Evolutionary conservation across 1,140 invertebrate species (phyloP), one percentile per base, ranked within the genome.

Genomic region (Homalodisca vitripennis): DNA sequence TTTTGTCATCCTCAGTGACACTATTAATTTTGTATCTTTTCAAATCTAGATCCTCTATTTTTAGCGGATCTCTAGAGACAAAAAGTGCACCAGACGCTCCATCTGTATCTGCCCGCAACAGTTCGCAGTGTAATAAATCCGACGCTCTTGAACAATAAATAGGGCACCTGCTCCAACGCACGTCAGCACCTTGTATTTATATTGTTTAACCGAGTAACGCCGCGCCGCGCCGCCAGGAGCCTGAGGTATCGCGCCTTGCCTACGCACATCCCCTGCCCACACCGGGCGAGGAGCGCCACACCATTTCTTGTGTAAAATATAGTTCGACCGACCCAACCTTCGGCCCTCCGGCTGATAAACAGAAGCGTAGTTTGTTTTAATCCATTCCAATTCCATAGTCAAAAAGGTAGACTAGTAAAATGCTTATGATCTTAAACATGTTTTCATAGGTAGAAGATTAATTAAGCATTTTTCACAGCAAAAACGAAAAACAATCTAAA

Each of bases 141-240:
- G 3, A 51, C 14, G 17, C 22, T 22, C 48, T 10, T 14, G 3
- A 22, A 22, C 48, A 22, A 51, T 51, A 51, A 51, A 51, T 51
- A 51, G 48, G 22, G 48, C n/a, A 12, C 14, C 48, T 20, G 48
- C 48, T 20, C 48, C 48, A 51, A 51, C 48, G 48, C 48, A 51
- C 22, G 48, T 51, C 48, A 14, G 48, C 48, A 22, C 48, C 48
- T 51, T 51, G 48, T 51, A 51, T 51, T 51, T 51, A 51, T 51
- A 51, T 51, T 20, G 48, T 51, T 51, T 14, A n/a, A 22, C 48
- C 48, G 48, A 51, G 17, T 20, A 20, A 51, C 22, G 22, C 17
- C 22, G 48, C 48, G 48, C 17, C 14, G 48, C 22, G 17, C 6
- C 6, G 34, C 17, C 17, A 51, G 48, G n/a, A 22, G 14, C 48